Percentiles rank a stretch among this genome's conserved stretches.
Evolutionary conservation across 1,140 invertebrate species (phyloP).

Genomic region (Platyura marginata): DNA sequence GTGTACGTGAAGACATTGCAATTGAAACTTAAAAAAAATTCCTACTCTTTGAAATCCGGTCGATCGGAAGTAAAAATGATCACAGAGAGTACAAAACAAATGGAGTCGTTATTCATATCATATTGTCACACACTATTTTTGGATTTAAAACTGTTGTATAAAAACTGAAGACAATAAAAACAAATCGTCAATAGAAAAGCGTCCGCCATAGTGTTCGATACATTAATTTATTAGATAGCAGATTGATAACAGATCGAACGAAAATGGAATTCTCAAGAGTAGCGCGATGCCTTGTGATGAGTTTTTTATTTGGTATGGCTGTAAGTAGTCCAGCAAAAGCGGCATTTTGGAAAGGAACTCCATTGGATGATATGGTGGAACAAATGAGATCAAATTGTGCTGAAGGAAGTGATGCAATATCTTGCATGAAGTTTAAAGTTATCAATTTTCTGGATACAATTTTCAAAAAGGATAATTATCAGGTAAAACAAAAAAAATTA

Average conservation of each 20-base stretch:
- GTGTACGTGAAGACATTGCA: background rate
- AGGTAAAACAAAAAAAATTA: no score
- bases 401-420: constrained; percentile 52
- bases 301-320: constrained; percentile 24
- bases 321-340: constrained; percentile 39
- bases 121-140: no score
- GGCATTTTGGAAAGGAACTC: constrained; percentile 44
- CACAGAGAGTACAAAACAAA: background rate
- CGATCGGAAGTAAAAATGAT: background rate
- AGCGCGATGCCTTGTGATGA: no score
- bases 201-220: background rate
- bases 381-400: constrained; percentile 51
- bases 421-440: constrained; percentile 64
- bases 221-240: no score
- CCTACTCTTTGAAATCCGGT: constrained; percentile 1
- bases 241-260: no score
- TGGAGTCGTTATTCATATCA: no score
- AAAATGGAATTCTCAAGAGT: no score
- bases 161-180: constrained; percentile 20
- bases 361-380: constrained; percentile 48
- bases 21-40: no score
- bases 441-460: constrained; percentile 56
- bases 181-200: background rate
- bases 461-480: constrained; percentile 55
- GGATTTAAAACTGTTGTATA: constrained; percentile 10